phyloP scores from a whole-genome alignment of 2,888 invertebrate genomes.

The Acanthoscelides obtectus region DNA sequence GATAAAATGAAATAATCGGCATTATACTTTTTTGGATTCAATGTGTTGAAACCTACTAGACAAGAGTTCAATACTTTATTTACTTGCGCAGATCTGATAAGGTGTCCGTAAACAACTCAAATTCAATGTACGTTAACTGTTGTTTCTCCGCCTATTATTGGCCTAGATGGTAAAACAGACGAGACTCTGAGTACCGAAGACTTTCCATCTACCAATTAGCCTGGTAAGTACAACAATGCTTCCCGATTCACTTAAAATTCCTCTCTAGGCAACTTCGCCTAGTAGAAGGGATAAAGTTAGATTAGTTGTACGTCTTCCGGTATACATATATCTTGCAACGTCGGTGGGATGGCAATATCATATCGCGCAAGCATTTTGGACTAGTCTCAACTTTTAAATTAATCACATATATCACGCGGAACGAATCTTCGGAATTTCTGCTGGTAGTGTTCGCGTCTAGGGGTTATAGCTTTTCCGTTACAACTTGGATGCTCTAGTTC shows the following conservation, averaged over 20 bases:
- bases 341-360: constrained; percentile 5
- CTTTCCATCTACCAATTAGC: too few species aligned
- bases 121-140: too few species aligned
- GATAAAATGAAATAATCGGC: too few species aligned
- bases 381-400: constrained; percentile 6
- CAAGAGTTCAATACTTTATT: too few species aligned
- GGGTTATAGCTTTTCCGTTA: neutral
- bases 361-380: constrained; percentile 6
- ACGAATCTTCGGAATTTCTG: neutral
- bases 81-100: too few species aligned
- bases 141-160: too few species aligned
- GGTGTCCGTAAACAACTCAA: too few species aligned
- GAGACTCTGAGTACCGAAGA: neutral
- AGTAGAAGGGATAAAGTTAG: constrained; percentile 10
- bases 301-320: constrained; percentile 10
- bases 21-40: too few species aligned
- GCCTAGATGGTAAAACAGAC: too few species aligned
- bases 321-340: constrained; percentile 1
- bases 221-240: constrained; percentile 7
- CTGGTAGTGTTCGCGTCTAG: neutral
- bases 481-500: neutral
- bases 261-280: constrained; percentile 4
- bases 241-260: constrained; percentile 11
- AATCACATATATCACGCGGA: constrained; percentile 3
- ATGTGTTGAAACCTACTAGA: too few species aligned